A percentile compares a stretch with the other conserved stretches of the same genome.
Evolutionary conservation across 2,888 invertebrate species (phyloP).

Genomic region (Pomacea canaliculata): DNA sequence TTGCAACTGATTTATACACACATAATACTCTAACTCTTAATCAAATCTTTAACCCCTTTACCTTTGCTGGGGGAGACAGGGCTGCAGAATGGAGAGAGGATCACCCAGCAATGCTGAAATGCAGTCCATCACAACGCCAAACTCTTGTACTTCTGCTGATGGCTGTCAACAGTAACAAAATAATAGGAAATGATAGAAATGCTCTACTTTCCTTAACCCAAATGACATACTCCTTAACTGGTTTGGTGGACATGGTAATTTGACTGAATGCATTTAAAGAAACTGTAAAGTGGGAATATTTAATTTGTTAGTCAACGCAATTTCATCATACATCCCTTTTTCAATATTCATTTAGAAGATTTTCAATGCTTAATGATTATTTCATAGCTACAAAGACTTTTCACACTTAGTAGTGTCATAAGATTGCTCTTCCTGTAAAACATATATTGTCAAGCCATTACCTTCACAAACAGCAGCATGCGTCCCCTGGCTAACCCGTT

Average conservation of each 20-base stretch:
- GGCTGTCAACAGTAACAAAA: background rate
- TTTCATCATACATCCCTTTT: too few species aligned
- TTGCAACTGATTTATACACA: background rate
- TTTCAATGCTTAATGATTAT: too few species aligned
- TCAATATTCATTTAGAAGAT: too few species aligned
- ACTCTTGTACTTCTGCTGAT: background rate
- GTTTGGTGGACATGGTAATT: too few species aligned
- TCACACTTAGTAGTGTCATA: too few species aligned
- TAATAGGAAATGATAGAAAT: background rate
- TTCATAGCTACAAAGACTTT: too few species aligned
- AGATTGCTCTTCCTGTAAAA: too few species aligned
- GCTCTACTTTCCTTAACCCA: too few species aligned
- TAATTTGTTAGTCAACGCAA: background rate
- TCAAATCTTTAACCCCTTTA: background rate
- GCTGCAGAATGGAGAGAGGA: background rate
- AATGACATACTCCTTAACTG: too few species aligned
- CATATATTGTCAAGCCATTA: background rate
- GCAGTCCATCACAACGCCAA: conserved; percentile 13
- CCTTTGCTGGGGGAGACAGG: conserved; percentile 14
- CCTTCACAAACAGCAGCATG: conserved; percentile 13
- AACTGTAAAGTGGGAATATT: background rate
- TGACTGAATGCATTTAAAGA: background rate
- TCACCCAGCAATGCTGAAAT: conserved; percentile 5
- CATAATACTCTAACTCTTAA: background rate
- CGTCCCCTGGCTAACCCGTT: conserved; percentile 17